These are phyloP conservation scores for Dynastes tityus DNA, from an alignment of 2,888 invertebrate genomes.

Conservation along the genomic window DNA sequence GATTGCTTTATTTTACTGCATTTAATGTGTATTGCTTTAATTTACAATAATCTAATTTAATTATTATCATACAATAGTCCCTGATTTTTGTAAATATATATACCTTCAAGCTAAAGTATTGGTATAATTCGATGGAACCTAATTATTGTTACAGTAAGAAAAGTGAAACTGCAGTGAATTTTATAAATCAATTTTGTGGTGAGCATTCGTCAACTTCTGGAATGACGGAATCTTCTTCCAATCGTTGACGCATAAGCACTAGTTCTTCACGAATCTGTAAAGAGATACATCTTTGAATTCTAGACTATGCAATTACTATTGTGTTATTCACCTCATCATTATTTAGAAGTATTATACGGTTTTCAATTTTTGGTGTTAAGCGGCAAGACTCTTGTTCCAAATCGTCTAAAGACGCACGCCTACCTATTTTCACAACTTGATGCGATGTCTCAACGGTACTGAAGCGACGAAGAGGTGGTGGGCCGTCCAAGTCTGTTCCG, in stretches of 20 bases:
- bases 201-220: constrained; percentile 80
- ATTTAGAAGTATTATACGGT: constrained; percentile 83
- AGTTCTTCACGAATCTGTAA: constrained; percentile 76
- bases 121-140: too few species aligned
- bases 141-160: too few species aligned
- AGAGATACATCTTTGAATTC: constrained; percentile 47
- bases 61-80: not conserved
- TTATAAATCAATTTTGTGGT: constrained; percentile 68
- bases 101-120: not conserved
- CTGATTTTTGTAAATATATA: not conserved
- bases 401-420: constrained; percentile 85
- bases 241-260: constrained; percentile 74
- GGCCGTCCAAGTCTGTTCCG: constrained; percentile 79
- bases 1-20: too few species aligned
- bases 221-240: constrained; percentile 81
- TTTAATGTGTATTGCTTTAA: too few species aligned
- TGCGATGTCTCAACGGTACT: constrained; percentile 65
- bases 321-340: constrained; percentile 78
- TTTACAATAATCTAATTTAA: not conserved
- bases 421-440: constrained; percentile 73
- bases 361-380: constrained; percentile 86
- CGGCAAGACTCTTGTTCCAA: constrained; percentile 87
- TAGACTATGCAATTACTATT: not conserved
- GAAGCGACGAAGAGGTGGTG: constrained; percentile 79
- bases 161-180: not conserved